phyloP scores from a whole-genome alignment of 2,797 vertebrate genomes.

The Iguana delicatissima region DNA sequence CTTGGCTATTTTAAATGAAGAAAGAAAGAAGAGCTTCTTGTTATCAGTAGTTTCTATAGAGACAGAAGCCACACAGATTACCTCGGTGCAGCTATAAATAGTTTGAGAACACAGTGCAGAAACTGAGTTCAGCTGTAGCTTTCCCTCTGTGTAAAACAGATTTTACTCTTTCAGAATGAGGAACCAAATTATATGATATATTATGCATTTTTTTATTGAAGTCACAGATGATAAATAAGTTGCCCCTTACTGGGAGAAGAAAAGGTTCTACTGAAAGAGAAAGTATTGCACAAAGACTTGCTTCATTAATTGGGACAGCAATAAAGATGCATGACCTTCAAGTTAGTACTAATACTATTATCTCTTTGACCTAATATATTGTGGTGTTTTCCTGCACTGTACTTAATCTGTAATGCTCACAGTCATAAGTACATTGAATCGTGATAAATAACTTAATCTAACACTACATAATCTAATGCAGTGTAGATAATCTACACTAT shows the following conservation, averaged over 20 bases:
- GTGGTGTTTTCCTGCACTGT: slow-evolving; percentile 18
- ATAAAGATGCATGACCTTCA: slow-evolving; percentile 42
- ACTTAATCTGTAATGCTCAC: background rate
- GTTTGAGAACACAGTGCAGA: slow-evolving; percentile 43
- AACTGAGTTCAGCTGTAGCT: slow-evolving; percentile 55
- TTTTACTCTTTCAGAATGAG: slow-evolving; percentile 34
- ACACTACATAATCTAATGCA: background rate
- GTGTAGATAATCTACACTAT: background rate
- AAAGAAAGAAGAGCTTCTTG: slow-evolving; percentile 54
- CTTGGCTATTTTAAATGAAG: slow-evolving; percentile 43
- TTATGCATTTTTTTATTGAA: slow-evolving; percentile 23
- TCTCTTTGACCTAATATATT: slow-evolving; percentile 35
- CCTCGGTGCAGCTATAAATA: slow-evolving; percentile 61
- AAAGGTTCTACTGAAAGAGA: background rate
- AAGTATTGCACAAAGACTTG: slow-evolving; percentile 26
- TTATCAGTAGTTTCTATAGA: slow-evolving; percentile 70
- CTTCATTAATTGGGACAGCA: slow-evolving; percentile 43
- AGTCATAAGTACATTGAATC: background rate
- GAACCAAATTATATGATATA: slow-evolving; percentile 50
- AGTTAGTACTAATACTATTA: background rate
- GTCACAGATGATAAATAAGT: slow-evolving; percentile 11
- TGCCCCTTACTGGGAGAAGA: background rate
- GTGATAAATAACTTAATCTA: background rate
- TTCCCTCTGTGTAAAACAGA: slow-evolving; percentile 50
- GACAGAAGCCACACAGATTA: slow-evolving; percentile 59